phyloP scores from a whole-genome alignment of 2,113 vertebrate species.

The Mellivora capensis region DNA sequence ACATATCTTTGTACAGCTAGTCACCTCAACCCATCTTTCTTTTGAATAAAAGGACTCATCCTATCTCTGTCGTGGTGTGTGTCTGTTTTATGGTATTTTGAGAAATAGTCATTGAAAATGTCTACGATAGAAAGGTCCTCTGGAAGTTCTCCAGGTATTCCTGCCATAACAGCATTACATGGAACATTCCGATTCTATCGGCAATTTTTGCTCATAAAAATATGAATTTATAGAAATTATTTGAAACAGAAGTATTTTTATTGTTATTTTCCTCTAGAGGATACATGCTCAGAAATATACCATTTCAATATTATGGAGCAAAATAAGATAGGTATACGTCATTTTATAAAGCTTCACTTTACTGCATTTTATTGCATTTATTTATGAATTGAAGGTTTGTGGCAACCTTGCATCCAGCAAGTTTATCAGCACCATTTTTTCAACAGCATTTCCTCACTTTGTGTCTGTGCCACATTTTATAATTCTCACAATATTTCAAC shows the following conservation, averaged over 20 bases:
- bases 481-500: not conserved
- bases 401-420: not conserved
- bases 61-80: not conserved
- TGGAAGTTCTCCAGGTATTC: not conserved
- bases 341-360: not conserved
- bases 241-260: not conserved
- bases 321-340: not conserved
- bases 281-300: not conserved
- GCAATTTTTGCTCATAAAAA: not conserved
- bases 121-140: not conserved
- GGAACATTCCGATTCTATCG: not conserved
- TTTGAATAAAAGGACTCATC: not conserved
- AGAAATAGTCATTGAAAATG: not conserved
- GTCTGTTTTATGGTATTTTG: not conserved
- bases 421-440: not conserved
- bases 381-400: not conserved
- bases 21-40: not conserved
- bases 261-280: not conserved
- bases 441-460: not conserved
- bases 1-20: not conserved
- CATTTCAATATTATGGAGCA: not conserved
- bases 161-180: not conserved
- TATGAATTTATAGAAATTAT: not conserved
- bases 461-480: not conserved
- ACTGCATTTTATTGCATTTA: not conserved